Evolutionary conservation across 2,113 vertebrate genomes (phyloP).

Genomic region (Seriola aureovittata): DNA sequence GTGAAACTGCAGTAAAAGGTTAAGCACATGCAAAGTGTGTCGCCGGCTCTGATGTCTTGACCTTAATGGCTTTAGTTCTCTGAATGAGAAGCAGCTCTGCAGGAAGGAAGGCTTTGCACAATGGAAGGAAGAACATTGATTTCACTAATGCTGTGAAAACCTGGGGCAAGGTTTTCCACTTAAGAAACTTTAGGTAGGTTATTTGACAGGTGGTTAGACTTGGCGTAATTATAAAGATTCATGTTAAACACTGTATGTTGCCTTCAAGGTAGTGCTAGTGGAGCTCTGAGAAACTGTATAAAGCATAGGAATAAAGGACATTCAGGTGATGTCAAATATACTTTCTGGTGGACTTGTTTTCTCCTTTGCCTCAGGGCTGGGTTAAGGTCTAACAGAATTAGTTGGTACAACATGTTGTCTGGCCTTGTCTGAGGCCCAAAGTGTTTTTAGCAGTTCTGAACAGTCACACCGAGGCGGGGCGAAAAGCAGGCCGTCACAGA

Average conservation of each 20-base stretch:
- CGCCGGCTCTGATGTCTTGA: conserved; percentile 31
- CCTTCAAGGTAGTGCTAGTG: neutral
- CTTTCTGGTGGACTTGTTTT: neutral
- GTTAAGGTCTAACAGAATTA: neutral
- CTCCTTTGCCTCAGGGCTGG: neutral
- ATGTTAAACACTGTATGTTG: neutral
- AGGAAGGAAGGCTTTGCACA: neutral
- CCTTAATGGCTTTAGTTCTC: conserved; percentile 40
- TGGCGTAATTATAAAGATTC: too few species aligned
- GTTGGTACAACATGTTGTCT: neutral
- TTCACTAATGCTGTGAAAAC: conserved; percentile 15
- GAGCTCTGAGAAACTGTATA: neutral
- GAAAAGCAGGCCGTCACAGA: neutral
- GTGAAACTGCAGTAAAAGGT: conserved; percentile 63
- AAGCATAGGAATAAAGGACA: neutral
- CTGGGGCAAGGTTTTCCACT: conserved; percentile 1
- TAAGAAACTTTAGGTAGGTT: neutral
- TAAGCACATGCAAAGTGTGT: conserved; percentile 65
- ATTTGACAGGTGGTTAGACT: neutral
- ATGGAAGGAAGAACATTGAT: conserved; percentile 22
- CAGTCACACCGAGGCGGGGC: neutral
- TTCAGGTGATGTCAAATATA: neutral
- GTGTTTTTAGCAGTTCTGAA: neutral
- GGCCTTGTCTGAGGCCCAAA: neutral
- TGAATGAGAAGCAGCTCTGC: conserved; percentile 43